These are phyloP conservation scores for Ascidia mentula DNA, from an alignment of 23 tunicate species.

Conservation along the genomic window DNA sequence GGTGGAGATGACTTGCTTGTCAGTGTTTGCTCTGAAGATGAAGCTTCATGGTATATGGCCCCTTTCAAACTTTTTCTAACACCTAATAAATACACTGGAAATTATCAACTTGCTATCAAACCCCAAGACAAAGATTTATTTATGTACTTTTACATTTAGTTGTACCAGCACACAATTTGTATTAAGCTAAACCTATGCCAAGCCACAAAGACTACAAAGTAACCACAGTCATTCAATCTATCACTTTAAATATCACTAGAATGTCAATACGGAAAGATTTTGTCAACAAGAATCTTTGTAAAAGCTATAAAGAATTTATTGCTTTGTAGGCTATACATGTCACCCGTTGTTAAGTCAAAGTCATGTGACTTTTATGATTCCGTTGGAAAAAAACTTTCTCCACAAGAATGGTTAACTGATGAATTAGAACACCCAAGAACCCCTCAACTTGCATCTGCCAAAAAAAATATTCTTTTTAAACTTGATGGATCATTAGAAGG, in stretches of 20 bases:
- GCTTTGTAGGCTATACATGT: constrained; percentile 39
- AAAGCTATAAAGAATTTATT: too few relatives aligned
- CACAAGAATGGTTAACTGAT: constrained; percentile 51
- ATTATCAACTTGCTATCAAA: too few relatives aligned
- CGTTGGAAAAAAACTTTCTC: constrained; percentile 9
- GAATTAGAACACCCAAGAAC: constrained; percentile 80
- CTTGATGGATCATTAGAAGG: constrained; percentile 32
- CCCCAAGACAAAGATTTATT: too few relatives aligned
- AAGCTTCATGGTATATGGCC: constrained; percentile 19
- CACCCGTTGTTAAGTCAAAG: constrained; percentile 23
- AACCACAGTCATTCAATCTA: too few relatives aligned
- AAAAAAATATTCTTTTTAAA: constrained; percentile 42
- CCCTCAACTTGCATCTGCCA: constrained; percentile 67
- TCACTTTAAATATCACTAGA: too few relatives aligned
- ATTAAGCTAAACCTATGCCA: too few relatives aligned
- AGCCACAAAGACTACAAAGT: too few relatives aligned
- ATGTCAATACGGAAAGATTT: too few relatives aligned
- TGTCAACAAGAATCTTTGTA: too few relatives aligned
- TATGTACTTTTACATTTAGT: too few relatives aligned
- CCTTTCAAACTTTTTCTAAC: not conserved
- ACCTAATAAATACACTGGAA: too few relatives aligned
- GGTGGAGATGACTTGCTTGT: constrained; percentile 19
- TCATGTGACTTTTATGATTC: not conserved
- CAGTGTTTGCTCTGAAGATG: constrained; percentile 33
- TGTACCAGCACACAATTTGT: too few relatives aligned